Percentiles rank a stretch among this genome's conserved stretches.
These are phyloP conservation scores for Pipistrellus nathusii DNA, from an alignment of 2,797 vertebrate genomes.

Conservation along the genomic window DNA sequence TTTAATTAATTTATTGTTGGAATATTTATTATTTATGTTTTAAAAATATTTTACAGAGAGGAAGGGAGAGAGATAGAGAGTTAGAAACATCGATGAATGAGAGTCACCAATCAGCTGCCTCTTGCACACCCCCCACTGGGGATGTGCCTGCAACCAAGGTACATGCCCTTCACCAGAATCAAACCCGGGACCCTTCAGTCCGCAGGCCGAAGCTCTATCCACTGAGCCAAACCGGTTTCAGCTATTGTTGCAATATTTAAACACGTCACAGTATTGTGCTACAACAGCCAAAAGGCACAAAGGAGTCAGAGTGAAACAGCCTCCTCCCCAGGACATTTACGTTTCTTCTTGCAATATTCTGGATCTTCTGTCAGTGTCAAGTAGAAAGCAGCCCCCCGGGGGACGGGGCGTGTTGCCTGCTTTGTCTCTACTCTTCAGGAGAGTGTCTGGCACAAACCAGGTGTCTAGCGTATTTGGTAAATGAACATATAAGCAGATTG, in stretches of 20 bases:
- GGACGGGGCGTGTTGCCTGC: not conserved
- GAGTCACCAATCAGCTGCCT: no score
- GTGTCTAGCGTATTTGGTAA: not conserved
- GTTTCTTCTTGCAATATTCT: not conserved
- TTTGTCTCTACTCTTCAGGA: not conserved
- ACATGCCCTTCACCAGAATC: no score
- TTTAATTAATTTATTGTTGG: not conserved
- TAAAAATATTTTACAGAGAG: no score
- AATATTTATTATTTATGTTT: no score
- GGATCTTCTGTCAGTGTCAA: not conserved
- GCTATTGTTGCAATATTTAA: not conserved
- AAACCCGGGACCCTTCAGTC: no score
- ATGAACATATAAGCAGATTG: not conserved
- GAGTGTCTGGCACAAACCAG: not conserved
- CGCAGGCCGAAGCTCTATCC: no score
- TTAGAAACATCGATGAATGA: no score
- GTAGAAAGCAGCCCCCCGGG: not conserved
- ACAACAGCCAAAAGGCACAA: not conserved
- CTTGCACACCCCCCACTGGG: no score
- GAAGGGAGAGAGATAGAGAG: no score
- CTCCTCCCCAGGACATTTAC: conserved; percentile 1
- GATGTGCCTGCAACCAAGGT: no score
- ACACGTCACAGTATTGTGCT: not conserved
- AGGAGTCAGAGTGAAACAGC: not conserved
- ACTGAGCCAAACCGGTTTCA: no score